Conservation (phyloP, 1,140 invertebrate genomes). For the Linepithema humile region DNA sequence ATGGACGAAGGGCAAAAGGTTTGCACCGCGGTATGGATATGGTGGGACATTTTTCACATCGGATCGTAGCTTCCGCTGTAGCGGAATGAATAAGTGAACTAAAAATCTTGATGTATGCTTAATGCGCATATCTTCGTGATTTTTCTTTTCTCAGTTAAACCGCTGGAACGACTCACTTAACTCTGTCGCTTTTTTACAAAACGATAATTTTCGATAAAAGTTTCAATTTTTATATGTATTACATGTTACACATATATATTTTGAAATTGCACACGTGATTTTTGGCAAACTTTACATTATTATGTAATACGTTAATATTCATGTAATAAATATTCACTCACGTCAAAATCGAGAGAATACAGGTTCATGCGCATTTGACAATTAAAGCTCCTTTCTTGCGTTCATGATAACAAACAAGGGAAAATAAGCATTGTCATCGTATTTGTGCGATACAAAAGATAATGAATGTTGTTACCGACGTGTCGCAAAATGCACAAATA, state of each 20-base stretch:
- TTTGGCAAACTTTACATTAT: conserved; percentile 2
- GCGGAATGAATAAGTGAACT: not conserved
- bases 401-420: conserved; percentile 8
- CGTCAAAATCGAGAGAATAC: conserved; percentile 3
- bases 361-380: not conserved
- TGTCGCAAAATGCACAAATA: conserved; percentile 32
- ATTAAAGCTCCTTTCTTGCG: conserved; percentile 1
- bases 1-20: conserved; percentile 12
- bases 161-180: not conserved
- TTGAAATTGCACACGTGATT: not conserved
- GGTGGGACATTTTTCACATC: conserved; percentile 24
- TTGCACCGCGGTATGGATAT: not conserved
- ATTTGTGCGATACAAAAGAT: conserved; percentile 21
- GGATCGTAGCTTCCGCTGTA: not conserved
- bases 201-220: not conserved
- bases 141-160: conserved; percentile 1
- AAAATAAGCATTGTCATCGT: conserved; percentile 19
- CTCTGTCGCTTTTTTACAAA: not conserved
- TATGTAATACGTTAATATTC: conserved; percentile 13
- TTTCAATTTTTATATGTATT: not conserved
- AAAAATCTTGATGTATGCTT: conserved; percentile 7
- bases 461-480: conserved; percentile 43
- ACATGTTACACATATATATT: not conserved
- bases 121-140: not conserved
- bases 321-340: conserved; percentile 1